Base-by-base conservation (phyloP, 2,888 invertebrate genomes). In the Auanema freiburgensis region DNA sequence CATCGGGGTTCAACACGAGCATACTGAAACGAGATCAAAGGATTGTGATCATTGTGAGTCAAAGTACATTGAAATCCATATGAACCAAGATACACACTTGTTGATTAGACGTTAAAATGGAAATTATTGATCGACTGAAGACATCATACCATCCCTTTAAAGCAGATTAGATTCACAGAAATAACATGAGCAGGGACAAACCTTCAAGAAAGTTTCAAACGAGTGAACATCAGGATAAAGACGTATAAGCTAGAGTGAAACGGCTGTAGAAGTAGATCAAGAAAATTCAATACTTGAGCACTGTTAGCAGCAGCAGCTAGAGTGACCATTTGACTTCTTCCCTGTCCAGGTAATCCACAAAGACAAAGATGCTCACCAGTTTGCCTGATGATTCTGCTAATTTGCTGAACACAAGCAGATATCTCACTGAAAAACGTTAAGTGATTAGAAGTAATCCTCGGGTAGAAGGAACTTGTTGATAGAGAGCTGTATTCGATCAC, bases 321-420 rank as follows among this genome's bases (percentile, higher is more conserved):
- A 24, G 68, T 69, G 11, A 67, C 66, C 8, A 59, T 58, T 40
- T 74, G 68, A 21, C 65, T 66, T 41, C 74, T 56, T 24, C 74
- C 74, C 49, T 57, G 61, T 46, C 65, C 65, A 42, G 66, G 64
- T 3, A 56, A 40, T 14, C 66, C 72, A 8, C 66, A 54, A 6
- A 76, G 50, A 10, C 71, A 74, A 63, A 74, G 61, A 50, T 79
- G 78, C 44, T 79, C 79, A 0, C 67, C 69, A 10, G 75, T 67
- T 61, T 79, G 76, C 16, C 79, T 61, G 4, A 70, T 66, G 16
- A 74, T 72, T 41, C 79, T 61, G 66, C 71, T 70, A 24, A 77
- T 62, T 41, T 72, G 43, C 52, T 79, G 78, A 60, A 75, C 73
- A 57, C 75, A 72, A 18, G 66, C 58, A 16, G 65, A 63, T 6